Percentiles rank a stretch among this genome's conserved stretches.
These are phyloP conservation scores for Mythimna pallens DNA, from an alignment of 2,888 invertebrate species.

Conservation along the genomic window DNA sequence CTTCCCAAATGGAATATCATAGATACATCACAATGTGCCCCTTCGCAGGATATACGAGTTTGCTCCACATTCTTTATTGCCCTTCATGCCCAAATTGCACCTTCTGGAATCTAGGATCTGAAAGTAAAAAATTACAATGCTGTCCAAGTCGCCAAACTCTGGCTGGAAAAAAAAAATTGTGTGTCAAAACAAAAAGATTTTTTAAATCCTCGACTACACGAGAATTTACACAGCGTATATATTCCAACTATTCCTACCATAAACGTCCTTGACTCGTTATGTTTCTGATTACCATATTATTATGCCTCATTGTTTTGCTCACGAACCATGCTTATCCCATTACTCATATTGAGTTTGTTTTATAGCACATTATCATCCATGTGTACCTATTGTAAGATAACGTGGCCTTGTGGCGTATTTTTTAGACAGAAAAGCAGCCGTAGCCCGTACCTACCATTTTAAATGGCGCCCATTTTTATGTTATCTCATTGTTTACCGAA, in stretches of 20 bases:
- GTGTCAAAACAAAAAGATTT: too few relatives aligned
- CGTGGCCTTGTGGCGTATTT: slow-evolving; percentile 37
- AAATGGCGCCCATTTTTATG: slow-evolving; percentile 3
- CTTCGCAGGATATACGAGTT: too few relatives aligned
- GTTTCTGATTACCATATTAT: slow-evolving; percentile 13
- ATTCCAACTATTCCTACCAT: background rate
- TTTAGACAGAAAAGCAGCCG: slow-evolving; percentile 29
- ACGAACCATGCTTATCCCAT: slow-evolving; percentile 10
- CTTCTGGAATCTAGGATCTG: too few relatives aligned
- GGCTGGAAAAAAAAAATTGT: too few relatives aligned
- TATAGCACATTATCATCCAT: slow-evolving; percentile 6
- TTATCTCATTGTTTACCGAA: slow-evolving; percentile 34
- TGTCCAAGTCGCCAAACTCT: too few relatives aligned
- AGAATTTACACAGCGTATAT: background rate
- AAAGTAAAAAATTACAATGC: too few relatives aligned
- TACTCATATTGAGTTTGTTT: slow-evolving; percentile 10
- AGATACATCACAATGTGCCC: too few relatives aligned
- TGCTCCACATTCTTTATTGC: too few relatives aligned
- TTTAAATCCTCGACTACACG: background rate
- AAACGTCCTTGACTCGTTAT: background rate
- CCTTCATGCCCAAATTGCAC: too few relatives aligned
- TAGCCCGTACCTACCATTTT: background rate
- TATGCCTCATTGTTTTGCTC: slow-evolving; percentile 20
- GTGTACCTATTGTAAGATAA: slow-evolving; percentile 26
- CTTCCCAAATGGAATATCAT: too few relatives aligned